Percentiles rank a stretch among this genome's conserved stretches.
These are phyloP conservation scores for Dryomyza anilis DNA, from an alignment of 2,888 invertebrate genomes.

Conservation along the genomic window DNA sequence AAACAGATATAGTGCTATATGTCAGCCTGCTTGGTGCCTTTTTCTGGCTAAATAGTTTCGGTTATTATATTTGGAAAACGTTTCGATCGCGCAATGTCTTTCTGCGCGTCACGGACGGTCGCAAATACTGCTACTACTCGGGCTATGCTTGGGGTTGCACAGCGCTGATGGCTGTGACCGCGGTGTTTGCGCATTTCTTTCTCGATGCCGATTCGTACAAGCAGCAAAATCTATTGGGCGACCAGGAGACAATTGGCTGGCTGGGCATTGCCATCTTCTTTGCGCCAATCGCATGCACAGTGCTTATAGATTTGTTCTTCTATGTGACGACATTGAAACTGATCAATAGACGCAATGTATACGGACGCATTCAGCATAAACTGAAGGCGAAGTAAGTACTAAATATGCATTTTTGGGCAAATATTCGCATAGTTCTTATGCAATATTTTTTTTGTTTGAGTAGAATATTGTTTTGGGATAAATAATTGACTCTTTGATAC, in stretches of 20 bases:
- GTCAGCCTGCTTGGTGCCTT: conserved; percentile 79
- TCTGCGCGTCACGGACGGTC: conserved; percentile 80
- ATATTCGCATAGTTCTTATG: not conserved
- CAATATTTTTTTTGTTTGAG: no score
- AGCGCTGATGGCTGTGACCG: conserved; percentile 71
- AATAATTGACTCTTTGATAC: no score
- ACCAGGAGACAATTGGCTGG: conserved; percentile 80
- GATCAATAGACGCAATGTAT: conserved; percentile 80
- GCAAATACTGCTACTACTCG: conserved; percentile 87
- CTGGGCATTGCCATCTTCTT: conserved; percentile 83
- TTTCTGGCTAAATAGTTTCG: conserved; percentile 85
- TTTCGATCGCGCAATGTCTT: conserved; percentile 86
- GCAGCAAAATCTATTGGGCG: conserved; percentile 64
- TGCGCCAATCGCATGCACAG: conserved; percentile 79
- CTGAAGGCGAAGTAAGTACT: conserved; percentile 75
- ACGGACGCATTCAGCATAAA: conserved; percentile 86
- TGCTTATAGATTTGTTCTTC: conserved; percentile 79
- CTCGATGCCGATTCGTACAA: conserved; percentile 67
- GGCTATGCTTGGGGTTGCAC: conserved; percentile 81
- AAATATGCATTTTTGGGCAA: conserved; percentile 13
- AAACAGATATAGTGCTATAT: conserved; percentile 77
- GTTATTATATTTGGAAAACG: conserved; percentile 87
- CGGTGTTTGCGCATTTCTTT: conserved; percentile 81
- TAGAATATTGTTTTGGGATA: no score
- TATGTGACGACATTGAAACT: conserved; percentile 79